These are phyloP conservation scores for Laticauda laticaudata DNA, from an alignment of 2,113 vertebrate species.

Conservation along the genomic window DNA sequence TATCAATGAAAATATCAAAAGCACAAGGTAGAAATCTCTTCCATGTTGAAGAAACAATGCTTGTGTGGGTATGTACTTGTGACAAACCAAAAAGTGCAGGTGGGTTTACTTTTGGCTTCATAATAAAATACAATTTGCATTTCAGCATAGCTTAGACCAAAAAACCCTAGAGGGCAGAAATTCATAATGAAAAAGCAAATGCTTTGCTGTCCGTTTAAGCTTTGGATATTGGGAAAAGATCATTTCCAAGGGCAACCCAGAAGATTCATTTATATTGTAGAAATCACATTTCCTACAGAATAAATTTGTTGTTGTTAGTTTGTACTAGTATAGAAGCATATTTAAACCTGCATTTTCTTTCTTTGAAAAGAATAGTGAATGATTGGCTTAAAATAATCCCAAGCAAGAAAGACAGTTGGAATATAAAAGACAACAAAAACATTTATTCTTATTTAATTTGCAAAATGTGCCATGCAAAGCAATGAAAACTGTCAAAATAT, in stretches of 20 bases:
- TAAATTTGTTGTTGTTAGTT: background rate
- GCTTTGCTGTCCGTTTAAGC: background rate
- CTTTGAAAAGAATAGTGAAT: background rate
- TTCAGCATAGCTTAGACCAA: background rate
- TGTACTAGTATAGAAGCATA: background rate
- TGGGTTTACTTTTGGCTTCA: background rate
- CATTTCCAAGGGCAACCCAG: background rate
- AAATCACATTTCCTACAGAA: background rate
- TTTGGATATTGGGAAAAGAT: background rate
- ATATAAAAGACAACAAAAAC: conserved; percentile 12
- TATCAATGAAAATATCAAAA: background rate
- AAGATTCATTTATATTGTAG: background rate
- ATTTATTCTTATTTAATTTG: conserved; percentile 6
- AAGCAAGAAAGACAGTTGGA: background rate
- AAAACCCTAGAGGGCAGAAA: background rate
- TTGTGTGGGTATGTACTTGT: background rate
- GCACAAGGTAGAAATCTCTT: background rate
- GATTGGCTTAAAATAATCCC: background rate
- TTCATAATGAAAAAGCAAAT: background rate
- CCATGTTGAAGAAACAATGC: background rate
- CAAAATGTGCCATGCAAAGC: background rate
- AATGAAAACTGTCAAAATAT: conserved; percentile 11
- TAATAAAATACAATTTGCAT: background rate
- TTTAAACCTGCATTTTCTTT: background rate
- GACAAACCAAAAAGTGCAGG: background rate